A percentile compares a stretch with the other conserved stretches of the same genome.
phyloP scores from a whole-genome alignment of 2,888 invertebrate species.

The Druceiella hillmani region DNA sequence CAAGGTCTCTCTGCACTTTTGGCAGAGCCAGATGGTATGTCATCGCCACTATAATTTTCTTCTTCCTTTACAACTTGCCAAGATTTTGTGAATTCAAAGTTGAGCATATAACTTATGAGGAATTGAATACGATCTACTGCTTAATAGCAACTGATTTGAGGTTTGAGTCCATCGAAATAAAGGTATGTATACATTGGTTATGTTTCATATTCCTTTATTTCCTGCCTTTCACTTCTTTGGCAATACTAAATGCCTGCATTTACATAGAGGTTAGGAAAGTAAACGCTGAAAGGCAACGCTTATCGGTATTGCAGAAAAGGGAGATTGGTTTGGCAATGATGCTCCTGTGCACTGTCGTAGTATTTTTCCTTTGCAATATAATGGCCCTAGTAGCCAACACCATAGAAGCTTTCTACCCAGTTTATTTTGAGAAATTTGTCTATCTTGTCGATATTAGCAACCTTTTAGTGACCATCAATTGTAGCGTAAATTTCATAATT shows the following conservation, averaged over 20 bases:
- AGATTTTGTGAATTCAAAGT: slow-evolving; percentile 73
- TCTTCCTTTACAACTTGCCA: slow-evolving; percentile 81
- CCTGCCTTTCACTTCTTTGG: slow-evolving; percentile 83
- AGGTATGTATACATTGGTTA: slow-evolving; percentile 90
- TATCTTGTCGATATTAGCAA: slow-evolving; percentile 79
- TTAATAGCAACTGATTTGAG: slow-evolving; percentile 61
- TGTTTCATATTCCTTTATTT: slow-evolving; percentile 93
- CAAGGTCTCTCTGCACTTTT: slow-evolving; percentile 87
- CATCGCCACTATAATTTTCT: slow-evolving; percentile 70
- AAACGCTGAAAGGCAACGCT: slow-evolving; percentile 81
- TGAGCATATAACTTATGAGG: slow-evolving; percentile 40
- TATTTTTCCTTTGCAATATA: slow-evolving; percentile 91
- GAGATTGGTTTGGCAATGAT: slow-evolving; percentile 94
- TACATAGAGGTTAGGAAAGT: slow-evolving; percentile 86
- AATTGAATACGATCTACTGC: slow-evolving; percentile 62
- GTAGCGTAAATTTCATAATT: slow-evolving; percentile 95
- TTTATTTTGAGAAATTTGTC: slow-evolving; percentile 45
- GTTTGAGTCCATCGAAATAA: slow-evolving; percentile 69
- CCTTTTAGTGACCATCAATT: slow-evolving; percentile 92
- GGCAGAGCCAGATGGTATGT: slow-evolving; percentile 82
- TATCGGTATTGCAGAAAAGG: slow-evolving; percentile 84
- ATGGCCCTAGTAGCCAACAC: slow-evolving; percentile 82
- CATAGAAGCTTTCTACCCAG: slow-evolving; percentile 82
- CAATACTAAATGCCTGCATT: slow-evolving; percentile 86
- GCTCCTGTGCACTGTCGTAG: slow-evolving; percentile 89